phyloP scores from a whole-genome alignment of 2,888 invertebrate genomes.

The Apotomis capreana region DNA sequence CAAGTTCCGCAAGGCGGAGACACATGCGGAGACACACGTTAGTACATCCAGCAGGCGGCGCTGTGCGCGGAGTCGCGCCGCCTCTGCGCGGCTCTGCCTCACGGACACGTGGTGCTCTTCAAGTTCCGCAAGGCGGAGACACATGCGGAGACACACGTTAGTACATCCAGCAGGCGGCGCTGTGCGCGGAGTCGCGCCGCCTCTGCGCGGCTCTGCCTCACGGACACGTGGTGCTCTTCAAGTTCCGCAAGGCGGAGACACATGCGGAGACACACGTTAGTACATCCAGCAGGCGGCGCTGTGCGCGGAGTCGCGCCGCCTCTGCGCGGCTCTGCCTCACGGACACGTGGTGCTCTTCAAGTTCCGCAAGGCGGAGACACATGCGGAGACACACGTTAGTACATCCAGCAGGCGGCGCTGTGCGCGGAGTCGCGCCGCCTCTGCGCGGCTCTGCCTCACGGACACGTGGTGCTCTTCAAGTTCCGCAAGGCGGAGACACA shows the following conservation, averaged over 20 bases:
- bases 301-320: slow-evolving; percentile 93
- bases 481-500: slow-evolving; percentile 96
- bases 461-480: slow-evolving; percentile 97
- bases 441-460: slow-evolving; percentile 95
- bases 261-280: slow-evolving; percentile 90
- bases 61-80: slow-evolving; percentile 95
- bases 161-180: slow-evolving; percentile 87
- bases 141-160: slow-evolving; percentile 90
- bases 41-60: slow-evolving; percentile 87
- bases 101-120: slow-evolving; percentile 97
- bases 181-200: slow-evolving; percentile 95
- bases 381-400: slow-evolving; percentile 90
- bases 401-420: slow-evolving; percentile 80
- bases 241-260: slow-evolving; percentile 96
- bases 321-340: slow-evolving; percentile 95
- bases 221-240: slow-evolving; percentile 97
- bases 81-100: slow-evolving; percentile 94
- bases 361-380: slow-evolving; percentile 95
- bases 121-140: slow-evolving; percentile 97
- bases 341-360: slow-evolving; percentile 98
- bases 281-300: slow-evolving; percentile 81
- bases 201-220: slow-evolving; percentile 96
- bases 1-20: slow-evolving; percentile 96
- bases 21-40: slow-evolving; percentile 91
- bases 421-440: slow-evolving; percentile 95